phyloP scores from a whole-genome alignment of 2,888 invertebrate species.

The Reticulitermes lucifugus region DNA sequence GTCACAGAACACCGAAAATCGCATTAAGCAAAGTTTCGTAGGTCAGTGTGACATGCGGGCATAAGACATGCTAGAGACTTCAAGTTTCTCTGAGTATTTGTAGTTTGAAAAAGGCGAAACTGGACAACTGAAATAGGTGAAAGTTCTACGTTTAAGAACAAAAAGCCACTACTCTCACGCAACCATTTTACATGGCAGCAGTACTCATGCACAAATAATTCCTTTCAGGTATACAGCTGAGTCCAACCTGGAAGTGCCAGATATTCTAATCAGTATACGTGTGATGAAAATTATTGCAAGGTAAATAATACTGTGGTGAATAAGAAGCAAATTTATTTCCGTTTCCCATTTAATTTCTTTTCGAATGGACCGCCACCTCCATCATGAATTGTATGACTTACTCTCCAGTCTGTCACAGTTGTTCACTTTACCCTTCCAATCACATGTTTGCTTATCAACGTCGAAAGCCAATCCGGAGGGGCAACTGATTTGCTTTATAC shows the following conservation, averaged over 20 bases:
- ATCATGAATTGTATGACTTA: constrained; percentile 69
- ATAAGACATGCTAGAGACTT: not conserved
- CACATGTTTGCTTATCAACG: constrained; percentile 97
- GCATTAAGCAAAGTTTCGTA: not conserved
- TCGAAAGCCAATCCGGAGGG: constrained; percentile 97
- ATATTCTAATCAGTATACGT: not conserved
- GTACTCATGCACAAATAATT: constrained; percentile 21
- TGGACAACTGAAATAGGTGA: not conserved
- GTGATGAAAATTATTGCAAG: not conserved
- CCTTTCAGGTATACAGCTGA: not conserved
- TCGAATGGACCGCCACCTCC: constrained; percentile 25
- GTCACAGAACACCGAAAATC: not conserved
- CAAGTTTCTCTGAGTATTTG: not conserved
- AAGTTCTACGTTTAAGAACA: not conserved
- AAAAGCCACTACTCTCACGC: not conserved
- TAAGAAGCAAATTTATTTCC: not conserved
- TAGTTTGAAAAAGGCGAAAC: not conserved
- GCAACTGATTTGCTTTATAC: constrained; percentile 96
- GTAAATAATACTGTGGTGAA: constrained; percentile 11
- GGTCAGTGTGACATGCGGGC: not conserved
- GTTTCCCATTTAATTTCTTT: not conserved
- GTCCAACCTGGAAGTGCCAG: not conserved
- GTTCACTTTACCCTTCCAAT: constrained; percentile 98
- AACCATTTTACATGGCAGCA: not conserved
- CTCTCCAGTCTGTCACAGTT: constrained; percentile 97